These are phyloP conservation scores for Saccostrea echinata DNA, from an alignment of 1,140 invertebrate genomes.

Conservation along the genomic window DNA sequence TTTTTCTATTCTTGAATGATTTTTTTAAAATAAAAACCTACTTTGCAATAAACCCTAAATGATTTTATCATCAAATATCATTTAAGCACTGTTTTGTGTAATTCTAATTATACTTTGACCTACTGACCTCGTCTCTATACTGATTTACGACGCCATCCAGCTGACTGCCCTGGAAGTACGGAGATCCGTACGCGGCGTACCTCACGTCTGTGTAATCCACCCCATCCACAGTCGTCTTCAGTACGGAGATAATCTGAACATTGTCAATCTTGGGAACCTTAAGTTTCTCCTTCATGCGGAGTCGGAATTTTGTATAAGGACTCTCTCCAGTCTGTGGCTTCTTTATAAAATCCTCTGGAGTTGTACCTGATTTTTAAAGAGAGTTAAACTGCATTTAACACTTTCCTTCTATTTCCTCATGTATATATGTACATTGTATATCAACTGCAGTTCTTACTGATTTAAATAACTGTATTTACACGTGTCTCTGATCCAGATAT, in stretches of 20 bases:
- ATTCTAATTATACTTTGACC: neutral
- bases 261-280: constrained; percentile 88
- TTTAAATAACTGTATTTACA: no score
- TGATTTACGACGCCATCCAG: constrained; percentile 95
- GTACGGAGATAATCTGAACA: constrained; percentile 95
- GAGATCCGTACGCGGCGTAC: constrained; percentile 96
- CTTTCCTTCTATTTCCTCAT: no score
- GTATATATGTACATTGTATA: no score
- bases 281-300: constrained; percentile 83
- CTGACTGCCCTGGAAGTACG: constrained; percentile 95
- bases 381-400: neutral
- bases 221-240: constrained; percentile 43
- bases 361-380: constrained; percentile 32
- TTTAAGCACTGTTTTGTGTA: neutral
- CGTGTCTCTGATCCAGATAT: no score
- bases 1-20: no score
- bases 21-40: no score
- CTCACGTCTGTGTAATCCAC: constrained; percentile 86
- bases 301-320: constrained; percentile 41
- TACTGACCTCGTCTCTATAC: constrained; percentile 89
- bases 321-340: neutral
- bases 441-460: no score
- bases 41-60: no score
- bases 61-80: neutral
- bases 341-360: constrained; percentile 47